These are phyloP conservation scores for Dryocosmus kuriphilus DNA, from an alignment of 2,888 invertebrate genomes.

Conservation along the genomic window DNA sequence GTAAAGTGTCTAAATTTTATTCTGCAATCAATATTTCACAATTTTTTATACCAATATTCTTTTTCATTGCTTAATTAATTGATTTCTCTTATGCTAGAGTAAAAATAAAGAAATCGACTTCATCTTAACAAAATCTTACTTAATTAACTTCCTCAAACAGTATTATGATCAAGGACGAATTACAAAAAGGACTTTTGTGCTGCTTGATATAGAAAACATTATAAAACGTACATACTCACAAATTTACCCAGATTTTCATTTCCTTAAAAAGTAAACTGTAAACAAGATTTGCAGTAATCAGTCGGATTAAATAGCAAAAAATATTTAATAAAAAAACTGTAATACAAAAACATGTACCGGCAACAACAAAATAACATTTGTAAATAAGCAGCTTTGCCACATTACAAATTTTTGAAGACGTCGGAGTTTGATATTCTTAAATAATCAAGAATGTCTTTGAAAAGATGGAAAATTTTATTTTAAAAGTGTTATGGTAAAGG, in stretches of 20 bases:
- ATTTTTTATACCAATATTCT: too few relatives aligned
- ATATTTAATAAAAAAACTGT: constrained; percentile 34
- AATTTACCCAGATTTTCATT: neutral
- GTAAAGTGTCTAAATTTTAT: too few relatives aligned
- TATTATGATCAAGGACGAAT: neutral
- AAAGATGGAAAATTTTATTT: neutral
- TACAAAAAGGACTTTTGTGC: constrained; percentile 24
- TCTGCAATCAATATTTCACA: too few relatives aligned
- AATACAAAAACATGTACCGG: constrained; percentile 24
- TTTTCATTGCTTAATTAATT: too few relatives aligned
- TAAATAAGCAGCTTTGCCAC: constrained; percentile 5
- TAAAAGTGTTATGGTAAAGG: neutral
- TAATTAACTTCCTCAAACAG: neutral
- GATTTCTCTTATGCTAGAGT: neutral
- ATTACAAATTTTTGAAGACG: constrained; percentile 35
- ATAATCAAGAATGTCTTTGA: neutral
- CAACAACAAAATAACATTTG: constrained; percentile 29
- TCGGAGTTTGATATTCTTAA: neutral
- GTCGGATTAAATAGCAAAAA: constrained; percentile 25
- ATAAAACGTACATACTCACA: neutral
- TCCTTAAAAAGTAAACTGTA: constrained; percentile 1
- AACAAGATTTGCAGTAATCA: constrained; percentile 8
- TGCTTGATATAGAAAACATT: constrained; percentile 31
- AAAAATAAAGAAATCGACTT: constrained; percentile 25
- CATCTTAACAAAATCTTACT: neutral